Base-by-base conservation (phyloP, 2,888 invertebrate species). In the Pollenia angustigena region DNA sequence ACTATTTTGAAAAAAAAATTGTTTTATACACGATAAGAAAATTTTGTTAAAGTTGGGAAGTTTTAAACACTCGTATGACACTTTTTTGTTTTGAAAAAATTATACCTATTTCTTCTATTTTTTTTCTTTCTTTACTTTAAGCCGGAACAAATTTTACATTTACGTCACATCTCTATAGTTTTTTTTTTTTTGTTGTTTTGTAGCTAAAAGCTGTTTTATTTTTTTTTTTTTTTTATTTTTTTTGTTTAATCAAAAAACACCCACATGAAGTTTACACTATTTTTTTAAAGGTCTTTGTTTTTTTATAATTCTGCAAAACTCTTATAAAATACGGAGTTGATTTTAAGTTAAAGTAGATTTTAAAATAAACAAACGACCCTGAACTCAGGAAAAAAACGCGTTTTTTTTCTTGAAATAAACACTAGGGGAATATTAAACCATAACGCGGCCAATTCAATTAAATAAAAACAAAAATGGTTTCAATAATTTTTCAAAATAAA, bases 351-450 rank as follows among this genome's bases (percentile, higher is more conserved):
- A 66, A 87, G 83, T 80, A 58, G 80, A 79, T 60, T 79, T 71
- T 62, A 60, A 71, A 76, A 76, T 82, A 76, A 72, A 74, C 68
- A 85, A 83, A 85, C 83, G 87, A 85, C 87, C 87, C 83, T 87
- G 87, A 87, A 87, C 85, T 85, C 85, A 76, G 11, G 56, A 71
- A 75, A 60, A 60, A 69, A 64, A 72, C 66, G 64, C 69, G 79
- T 80, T 86, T 79, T 60, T 81, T 62, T 44, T 12, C 16, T 23
- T 16, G 7, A 48, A 12, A 46, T 3, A 44, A 69, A 52, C 52
- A 52, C 50, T 60, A 23, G 48, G 74, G 42, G 79, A 69, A 60
- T 69, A 50, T 69, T 18, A 60, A 78, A 64, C 9, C 52, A 54
- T 6, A 64, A 44, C 11, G 10, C 16, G 52, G 18, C n/a, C 42